These are phyloP conservation scores for Leuciscus idus DNA, from an alignment of 2,113 vertebrate species.

Conservation along the genomic window DNA sequence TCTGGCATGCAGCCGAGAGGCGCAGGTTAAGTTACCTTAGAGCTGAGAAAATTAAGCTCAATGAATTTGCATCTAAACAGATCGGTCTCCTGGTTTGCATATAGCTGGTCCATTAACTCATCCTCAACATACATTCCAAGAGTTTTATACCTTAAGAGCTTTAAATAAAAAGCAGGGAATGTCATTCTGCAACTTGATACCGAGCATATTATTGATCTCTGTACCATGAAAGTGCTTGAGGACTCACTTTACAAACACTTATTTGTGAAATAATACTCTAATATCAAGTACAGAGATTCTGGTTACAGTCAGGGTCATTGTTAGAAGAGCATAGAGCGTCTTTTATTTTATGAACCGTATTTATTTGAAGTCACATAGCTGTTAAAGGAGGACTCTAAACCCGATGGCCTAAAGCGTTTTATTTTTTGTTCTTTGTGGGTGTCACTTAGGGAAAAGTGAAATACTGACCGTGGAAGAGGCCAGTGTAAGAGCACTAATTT, in stretches of 20 bases:
- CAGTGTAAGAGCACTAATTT: conserved; percentile 45
- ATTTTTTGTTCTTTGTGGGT: conserved; percentile 32
- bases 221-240: conserved; percentile 18
- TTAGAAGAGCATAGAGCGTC: neutral
- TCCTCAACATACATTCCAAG: neutral
- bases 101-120: neutral
- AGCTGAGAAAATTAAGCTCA: neutral
- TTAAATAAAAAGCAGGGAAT: conserved; percentile 21
- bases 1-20: conserved; percentile 5
- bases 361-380: neutral
- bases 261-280: neutral
- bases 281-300: neutral
- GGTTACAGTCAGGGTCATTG: conserved; percentile 20
- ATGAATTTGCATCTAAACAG: neutral
- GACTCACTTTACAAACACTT: conserved; percentile 30
- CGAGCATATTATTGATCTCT: conserved; percentile 9
- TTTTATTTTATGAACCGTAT: neutral
- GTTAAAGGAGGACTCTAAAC: conserved; percentile 7
- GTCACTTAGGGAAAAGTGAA: conserved; percentile 46
- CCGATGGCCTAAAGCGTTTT: conserved; percentile 14
- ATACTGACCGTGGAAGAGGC: conserved; percentile 55
- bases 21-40: conserved; percentile 32
- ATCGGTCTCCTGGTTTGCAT: neutral
- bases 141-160: neutral
- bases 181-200: conserved; percentile 15